A percentile compares a stretch with the other conserved stretches of the same genome.
These are phyloP conservation scores for Pyrgus malvae DNA, from an alignment of 2,888 invertebrate genomes.

Conservation along the genomic window DNA sequence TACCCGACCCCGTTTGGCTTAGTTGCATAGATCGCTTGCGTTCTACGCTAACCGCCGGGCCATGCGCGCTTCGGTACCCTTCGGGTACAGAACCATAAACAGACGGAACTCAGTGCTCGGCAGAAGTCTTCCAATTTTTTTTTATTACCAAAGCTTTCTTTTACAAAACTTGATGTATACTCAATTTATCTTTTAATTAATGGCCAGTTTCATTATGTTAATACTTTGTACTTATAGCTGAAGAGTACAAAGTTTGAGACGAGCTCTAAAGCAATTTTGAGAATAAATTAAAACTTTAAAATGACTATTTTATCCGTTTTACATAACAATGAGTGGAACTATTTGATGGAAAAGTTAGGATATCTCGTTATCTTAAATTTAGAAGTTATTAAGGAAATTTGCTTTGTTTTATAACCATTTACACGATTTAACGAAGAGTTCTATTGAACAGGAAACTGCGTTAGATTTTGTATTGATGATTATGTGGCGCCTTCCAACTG, in stretches of 20 bases:
- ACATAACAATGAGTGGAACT: conserved; percentile 50
- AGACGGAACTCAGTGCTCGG: not conserved
- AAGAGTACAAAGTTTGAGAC: conserved; percentile 8
- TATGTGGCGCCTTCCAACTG: no score
- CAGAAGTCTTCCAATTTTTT: not conserved
- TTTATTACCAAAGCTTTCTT: not conserved
- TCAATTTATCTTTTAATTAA: conserved; percentile 11
- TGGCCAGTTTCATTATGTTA: conserved; percentile 20
- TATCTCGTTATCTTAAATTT: not conserved
- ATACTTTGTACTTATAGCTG: conserved; percentile 21
- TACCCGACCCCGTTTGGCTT: no score
- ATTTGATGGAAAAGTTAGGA: conserved; percentile 43
- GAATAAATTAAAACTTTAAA: conserved; percentile 63
- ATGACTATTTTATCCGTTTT: conserved; percentile 52
- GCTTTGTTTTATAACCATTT: no score
- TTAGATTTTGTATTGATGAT: no score
- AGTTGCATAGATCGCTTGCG: no score
- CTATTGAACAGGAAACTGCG: no score
- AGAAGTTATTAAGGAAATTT: not conserved
- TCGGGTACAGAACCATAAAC: no score
- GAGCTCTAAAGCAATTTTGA: conserved; percentile 45
- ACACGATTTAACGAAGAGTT: no score
- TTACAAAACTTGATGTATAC: not conserved
- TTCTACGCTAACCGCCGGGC: no score
- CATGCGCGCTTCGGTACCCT: no score